These are phyloP conservation scores for Lepidiolamprologus cunningtoni DNA, from an alignment of 2,113 vertebrate species.

Conservation along the genomic window DNA sequence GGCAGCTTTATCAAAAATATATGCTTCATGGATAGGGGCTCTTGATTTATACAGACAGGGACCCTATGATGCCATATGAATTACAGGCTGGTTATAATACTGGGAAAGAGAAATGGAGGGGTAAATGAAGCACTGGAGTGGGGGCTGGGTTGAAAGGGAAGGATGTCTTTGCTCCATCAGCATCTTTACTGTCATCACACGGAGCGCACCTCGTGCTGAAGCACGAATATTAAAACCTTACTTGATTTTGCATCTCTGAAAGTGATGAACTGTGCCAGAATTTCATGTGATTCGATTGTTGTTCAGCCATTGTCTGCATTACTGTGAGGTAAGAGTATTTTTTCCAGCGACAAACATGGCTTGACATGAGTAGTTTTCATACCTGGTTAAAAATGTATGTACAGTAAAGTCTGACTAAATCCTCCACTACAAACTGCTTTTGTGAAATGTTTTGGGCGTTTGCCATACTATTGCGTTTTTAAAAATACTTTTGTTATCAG, in stretches of 20 bases:
- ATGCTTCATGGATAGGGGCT: conserved; percentile 40
- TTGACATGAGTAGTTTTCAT: not conserved
- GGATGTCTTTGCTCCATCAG: not conserved
- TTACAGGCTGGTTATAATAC: conserved; percentile 21
- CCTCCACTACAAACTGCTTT: not conserved
- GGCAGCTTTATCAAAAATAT: conserved; percentile 56
- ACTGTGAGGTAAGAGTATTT: not conserved
- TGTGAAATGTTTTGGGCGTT: not conserved
- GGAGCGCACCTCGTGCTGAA: not conserved
- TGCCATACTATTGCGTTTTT: not conserved
- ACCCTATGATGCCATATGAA: conserved; percentile 50
- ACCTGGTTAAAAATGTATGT: not conserved
- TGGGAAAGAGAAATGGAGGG: conserved; percentile 1
- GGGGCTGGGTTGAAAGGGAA: not conserved
- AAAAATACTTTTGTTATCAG: not conserved
- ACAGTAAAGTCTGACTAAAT: not conserved
- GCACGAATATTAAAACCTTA: not conserved
- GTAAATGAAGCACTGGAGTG: not conserved
- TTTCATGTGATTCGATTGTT: not conserved
- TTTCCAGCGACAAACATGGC: not conserved
- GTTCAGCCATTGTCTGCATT: not conserved
- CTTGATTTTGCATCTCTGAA: not conserved
- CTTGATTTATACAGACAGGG: conserved; percentile 51
- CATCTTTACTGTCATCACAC: not conserved
- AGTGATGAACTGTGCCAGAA: not conserved